Evolutionary conservation across 2,888 invertebrate species (phyloP).

Genomic region (Heliothis peltigera): DNA sequence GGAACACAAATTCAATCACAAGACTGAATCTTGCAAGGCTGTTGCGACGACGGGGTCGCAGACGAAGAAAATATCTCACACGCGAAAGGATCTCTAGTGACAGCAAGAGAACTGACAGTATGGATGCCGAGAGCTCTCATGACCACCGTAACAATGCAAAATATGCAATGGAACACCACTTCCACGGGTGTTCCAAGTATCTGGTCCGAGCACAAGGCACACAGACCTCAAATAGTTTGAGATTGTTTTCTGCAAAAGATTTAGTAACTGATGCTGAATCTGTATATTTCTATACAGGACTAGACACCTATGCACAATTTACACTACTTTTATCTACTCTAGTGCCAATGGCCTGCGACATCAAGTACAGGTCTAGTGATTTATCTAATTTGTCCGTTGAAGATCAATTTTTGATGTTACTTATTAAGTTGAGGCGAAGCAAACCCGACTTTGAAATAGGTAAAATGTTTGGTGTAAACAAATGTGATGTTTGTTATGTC

Average conservation of each 20-base stretch:
- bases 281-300: constrained; percentile 18
- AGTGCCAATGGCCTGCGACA: constrained; percentile 30
- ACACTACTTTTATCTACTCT: constrained; percentile 10
- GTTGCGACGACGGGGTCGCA: neutral
- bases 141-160: neutral
- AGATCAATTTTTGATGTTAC: constrained; percentile 29
- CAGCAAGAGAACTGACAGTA: neutral
- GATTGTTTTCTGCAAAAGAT: constrained; percentile 6
- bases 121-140: neutral
- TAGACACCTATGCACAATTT: constrained; percentile 11
- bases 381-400: neutral
- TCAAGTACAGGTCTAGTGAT: constrained; percentile 12
- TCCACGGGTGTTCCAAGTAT: neutral
- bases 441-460: constrained; percentile 22
- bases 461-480: constrained; percentile 23
- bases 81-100: neutral
- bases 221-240: constrained; percentile 5
- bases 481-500: constrained; percentile 5
- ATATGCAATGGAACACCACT: neutral
- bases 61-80: neutral
- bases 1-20: neutral
- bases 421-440: constrained; percentile 26
- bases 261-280: constrained; percentile 27
- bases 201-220: constrained; percentile 7
- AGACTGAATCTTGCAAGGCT: neutral